Evolutionary conservation across 1,140 invertebrate genomes (phyloP).

Genomic region (Dendrolimus kikuchii): DNA sequence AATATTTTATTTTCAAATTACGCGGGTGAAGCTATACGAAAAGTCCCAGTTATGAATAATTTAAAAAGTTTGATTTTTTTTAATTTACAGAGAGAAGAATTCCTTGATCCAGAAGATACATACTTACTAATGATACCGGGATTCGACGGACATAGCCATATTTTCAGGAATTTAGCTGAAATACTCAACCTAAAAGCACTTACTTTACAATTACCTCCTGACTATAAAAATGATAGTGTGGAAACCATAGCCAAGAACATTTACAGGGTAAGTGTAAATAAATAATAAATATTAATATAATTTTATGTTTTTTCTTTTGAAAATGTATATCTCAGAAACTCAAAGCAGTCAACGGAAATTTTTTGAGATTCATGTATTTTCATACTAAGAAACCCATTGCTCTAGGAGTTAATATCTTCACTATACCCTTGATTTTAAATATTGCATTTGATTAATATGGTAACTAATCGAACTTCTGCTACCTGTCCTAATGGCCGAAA

Average conservation of each 20-base stretch:
- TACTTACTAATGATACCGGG: conserved; percentile 5
- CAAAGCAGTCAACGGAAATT: too few relatives aligned
- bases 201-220: background rate
- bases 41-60: too few relatives aligned
- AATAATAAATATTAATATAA: background rate
- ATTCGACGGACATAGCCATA: conserved; percentile 1
- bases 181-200: conserved; percentile 1
- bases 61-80: background rate
- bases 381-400: too few relatives aligned
- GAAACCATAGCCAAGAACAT: conserved; percentile 1
- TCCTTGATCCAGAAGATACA: background rate
- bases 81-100: conserved; percentile 2
- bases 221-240: conserved; percentile 1
- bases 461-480: too few relatives aligned
- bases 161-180: conserved; percentile 2
- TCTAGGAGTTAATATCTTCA: too few relatives aligned
- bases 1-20: too few relatives aligned
- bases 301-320: background rate
- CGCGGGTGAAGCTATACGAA: too few relatives aligned
- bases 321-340: too few relatives aligned
- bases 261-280: conserved; percentile 2
- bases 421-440: too few relatives aligned
- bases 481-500: too few relatives aligned
- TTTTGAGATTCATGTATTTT: too few relatives aligned
- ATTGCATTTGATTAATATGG: too few relatives aligned